A percentile compares a stretch with the other conserved stretches of the same genome.
phyloP scores from a whole-genome alignment of 2,888 invertebrate genomes.

The Catocala fraxini region DNA sequence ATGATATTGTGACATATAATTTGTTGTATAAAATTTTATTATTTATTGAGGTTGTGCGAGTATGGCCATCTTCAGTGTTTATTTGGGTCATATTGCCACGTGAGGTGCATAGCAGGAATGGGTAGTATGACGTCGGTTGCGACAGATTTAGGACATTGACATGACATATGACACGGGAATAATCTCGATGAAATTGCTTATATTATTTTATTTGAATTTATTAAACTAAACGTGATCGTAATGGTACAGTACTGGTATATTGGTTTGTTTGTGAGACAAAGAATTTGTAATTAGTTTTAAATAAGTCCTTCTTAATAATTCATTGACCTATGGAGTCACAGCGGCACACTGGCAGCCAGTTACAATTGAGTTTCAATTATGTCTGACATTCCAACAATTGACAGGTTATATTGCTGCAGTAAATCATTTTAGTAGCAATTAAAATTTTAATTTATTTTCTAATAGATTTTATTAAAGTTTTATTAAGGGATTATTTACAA shows the following conservation, averaged over 20 bases:
- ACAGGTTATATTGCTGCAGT: too few relatives aligned
- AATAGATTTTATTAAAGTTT: too few relatives aligned
- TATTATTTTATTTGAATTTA: neutral
- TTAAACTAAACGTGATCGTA: neutral
- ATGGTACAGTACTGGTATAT: neutral
- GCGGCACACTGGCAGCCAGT: too few relatives aligned
- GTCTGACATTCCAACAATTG: too few relatives aligned
- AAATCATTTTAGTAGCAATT: too few relatives aligned
- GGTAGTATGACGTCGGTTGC: constrained; percentile 5
- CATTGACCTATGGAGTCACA: too few relatives aligned
- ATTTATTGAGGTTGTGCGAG: constrained; percentile 1
- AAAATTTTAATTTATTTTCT: too few relatives aligned
- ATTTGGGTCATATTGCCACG: constrained; percentile 9
- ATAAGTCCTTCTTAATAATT: too few relatives aligned
- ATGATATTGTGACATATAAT: neutral
- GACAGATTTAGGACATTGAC: constrained; percentile 13
- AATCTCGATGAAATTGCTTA: neutral
- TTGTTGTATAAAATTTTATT: neutral
- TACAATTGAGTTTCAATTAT: too few relatives aligned
- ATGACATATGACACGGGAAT: neutral
- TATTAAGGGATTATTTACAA: too few relatives aligned
- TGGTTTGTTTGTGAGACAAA: too few relatives aligned
- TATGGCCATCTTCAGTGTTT: constrained; percentile 6
- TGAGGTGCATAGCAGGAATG: neutral
- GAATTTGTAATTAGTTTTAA: too few relatives aligned